phyloP scores from a whole-genome alignment of 2,113 vertebrate genomes.

The Heteronetta atricapilla region DNA sequence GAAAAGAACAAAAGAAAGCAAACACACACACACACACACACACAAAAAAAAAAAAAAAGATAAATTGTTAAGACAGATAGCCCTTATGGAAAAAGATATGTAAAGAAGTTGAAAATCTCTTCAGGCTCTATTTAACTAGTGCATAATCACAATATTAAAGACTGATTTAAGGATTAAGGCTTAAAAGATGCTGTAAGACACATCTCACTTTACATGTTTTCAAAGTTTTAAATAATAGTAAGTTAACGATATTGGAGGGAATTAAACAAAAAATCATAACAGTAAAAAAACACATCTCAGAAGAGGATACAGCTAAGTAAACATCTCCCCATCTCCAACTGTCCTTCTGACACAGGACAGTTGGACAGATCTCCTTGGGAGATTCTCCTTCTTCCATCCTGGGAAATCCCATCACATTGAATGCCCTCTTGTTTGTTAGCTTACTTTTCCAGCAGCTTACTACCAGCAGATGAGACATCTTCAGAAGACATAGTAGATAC shows the following conservation, averaged over 20 bases:
- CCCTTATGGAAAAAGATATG: not conserved
- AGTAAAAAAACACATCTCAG: not conserved
- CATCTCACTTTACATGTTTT: not conserved
- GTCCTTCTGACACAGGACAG: not conserved
- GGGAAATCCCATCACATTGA: rapidly evolving
- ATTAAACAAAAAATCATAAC: not conserved
- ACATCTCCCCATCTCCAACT: rapidly evolving
- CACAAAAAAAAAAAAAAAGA: not conserved
- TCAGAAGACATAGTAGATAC: not conserved
- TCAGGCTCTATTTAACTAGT: constrained; percentile 12
- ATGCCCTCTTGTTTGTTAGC: not conserved
- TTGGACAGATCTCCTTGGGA: not conserved
- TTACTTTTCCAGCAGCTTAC: not conserved
- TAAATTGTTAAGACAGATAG: not conserved
- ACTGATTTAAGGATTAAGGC: constrained; percentile 46
- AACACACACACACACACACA: not conserved
- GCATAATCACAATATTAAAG: constrained; percentile 18
- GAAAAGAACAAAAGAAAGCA: not conserved
- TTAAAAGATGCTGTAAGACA: constrained; percentile 4
- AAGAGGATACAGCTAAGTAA: not conserved
- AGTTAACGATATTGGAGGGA: not conserved
- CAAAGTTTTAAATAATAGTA: not conserved
- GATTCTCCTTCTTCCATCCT: rapidly evolving
- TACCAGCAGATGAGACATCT: not conserved
- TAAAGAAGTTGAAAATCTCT: constrained; percentile 12